Evolutionary conservation across 2,888 invertebrate species (phyloP).

Genomic region (Tipula helvola): DNA sequence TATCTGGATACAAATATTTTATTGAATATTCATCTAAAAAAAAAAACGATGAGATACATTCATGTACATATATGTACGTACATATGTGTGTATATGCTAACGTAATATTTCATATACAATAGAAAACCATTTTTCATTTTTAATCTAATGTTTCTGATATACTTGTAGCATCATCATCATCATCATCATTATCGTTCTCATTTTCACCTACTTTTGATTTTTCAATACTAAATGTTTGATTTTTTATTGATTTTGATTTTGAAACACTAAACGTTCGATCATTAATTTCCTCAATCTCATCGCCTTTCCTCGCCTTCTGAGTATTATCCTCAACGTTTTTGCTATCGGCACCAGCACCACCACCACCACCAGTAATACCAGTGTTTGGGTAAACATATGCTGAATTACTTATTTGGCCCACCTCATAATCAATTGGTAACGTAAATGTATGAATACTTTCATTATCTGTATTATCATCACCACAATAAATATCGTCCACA

Average conservation of each 20-base stretch:
- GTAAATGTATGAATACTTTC: background rate
- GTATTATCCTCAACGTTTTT: background rate
- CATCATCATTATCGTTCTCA: background rate
- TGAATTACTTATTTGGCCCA: background rate
- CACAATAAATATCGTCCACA: background rate
- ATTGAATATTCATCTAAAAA: background rate
- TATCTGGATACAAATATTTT: background rate
- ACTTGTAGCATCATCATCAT: constrained; percentile 6
- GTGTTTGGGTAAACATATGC: background rate
- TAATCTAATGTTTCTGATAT: constrained; percentile 7
- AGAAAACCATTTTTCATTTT: background rate
- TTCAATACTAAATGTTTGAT: background rate
- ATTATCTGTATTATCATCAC: background rate
- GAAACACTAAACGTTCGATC: constrained; percentile 5
- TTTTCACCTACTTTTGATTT: constrained; percentile 4
- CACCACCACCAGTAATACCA: background rate
- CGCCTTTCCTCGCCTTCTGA: background rate
- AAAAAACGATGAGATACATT: background rate
- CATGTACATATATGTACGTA: background rate
- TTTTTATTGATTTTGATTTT: constrained; percentile 6
- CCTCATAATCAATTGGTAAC: background rate
- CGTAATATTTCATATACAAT: background rate
- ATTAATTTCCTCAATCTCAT: background rate
- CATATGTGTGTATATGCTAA: background rate
- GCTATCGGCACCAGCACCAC: background rate